phyloP scores from a whole-genome alignment of 64 coral and sea anemone species.

The Pocillopora verrucosa region DNA sequence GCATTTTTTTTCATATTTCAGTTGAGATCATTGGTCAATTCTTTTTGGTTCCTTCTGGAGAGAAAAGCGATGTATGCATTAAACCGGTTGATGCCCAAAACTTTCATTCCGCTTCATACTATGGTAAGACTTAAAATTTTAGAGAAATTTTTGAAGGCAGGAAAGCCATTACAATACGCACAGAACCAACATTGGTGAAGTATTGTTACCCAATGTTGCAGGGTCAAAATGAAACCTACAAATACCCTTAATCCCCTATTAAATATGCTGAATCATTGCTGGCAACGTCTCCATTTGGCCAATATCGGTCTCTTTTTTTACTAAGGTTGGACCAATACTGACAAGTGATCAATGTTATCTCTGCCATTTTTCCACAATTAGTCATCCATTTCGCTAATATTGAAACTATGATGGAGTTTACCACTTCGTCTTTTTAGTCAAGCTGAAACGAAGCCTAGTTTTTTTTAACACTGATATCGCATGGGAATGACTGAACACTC shows the following conservation, averaged over 20 bases:
- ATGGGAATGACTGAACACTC: neutral
- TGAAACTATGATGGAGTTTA: neutral
- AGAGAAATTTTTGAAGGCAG: neutral
- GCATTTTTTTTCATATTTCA: conserved; percentile 30
- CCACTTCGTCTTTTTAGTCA: neutral
- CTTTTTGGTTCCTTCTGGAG: conserved; percentile 67
- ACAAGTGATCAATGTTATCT: too few relatives aligned
- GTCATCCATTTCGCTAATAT: neutral
- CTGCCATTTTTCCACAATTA: neutral
- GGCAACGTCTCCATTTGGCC: too few relatives aligned
- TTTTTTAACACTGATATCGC: neutral
- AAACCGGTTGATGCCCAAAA: conserved; percentile 81
- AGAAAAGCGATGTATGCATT: conserved; percentile 67
- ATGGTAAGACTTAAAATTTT: conserved; percentile 62
- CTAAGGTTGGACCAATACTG: too few relatives aligned
- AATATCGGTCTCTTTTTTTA: too few relatives aligned
- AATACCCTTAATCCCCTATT: too few relatives aligned
- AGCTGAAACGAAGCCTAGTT: neutral
- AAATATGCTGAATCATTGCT: too few relatives aligned
- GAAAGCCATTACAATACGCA: neutral
- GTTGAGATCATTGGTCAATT: conserved; percentile 90
- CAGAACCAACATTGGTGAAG: too few relatives aligned
- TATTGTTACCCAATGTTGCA: too few relatives aligned
- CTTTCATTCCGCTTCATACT: conserved; percentile 81
- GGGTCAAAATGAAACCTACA: too few relatives aligned